Base-by-base conservation (phyloP, 1,140 invertebrate species). In the Anastrepha obliqua region DNA sequence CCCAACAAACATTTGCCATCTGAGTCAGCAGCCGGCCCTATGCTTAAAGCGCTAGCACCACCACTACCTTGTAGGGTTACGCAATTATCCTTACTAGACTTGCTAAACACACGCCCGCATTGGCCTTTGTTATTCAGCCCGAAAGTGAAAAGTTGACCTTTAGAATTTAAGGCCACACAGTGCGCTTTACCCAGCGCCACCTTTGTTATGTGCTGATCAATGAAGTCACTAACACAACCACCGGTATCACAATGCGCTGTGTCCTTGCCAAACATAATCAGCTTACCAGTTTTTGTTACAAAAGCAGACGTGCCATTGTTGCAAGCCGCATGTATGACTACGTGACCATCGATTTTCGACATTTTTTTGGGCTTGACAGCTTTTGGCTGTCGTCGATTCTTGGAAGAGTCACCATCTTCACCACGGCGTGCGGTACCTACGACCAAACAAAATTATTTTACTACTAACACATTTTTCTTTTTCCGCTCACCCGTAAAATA, bases 101-200 rank as follows among this genome's bases (percentile, higher is more conserved):
- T 95, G 17, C 95, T 95, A 93, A 97, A 98, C 90, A 98, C 97
- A 90, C 98, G 94, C 55, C 99, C 99, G 95, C 99, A 99, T 91
- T 99, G 99, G 11, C 98, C 98, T 92, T 99, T 98, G 92, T 99
- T 99, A 93, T 99, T 99, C 86, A 99, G 97, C 1, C 99, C 99
- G 94, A 99, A 99, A 1, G 98, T 98, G 93, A 97, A 99, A 1
- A 99, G 95, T 89, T 97, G 96, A 0, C 99, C 99, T 92, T 98
- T 97, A 89, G 95, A 96, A 42, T 96, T 98, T 8, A 99, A 94
- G 0, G 96, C 97, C 2, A 98, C 96, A 81, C 97, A 97, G 93
- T 99, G 99, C 11, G 98, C 98, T 94, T 99, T 99, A 13, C 99
- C 99, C 78, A 99, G 94, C 0, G 97, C 96, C 11, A 99, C 96